Percentiles rank a stretch among this genome's conserved stretches.
These are phyloP conservation scores for Tachystola acroxantha DNA, from an alignment of 2,888 invertebrate species.

Conservation along the genomic window DNA sequence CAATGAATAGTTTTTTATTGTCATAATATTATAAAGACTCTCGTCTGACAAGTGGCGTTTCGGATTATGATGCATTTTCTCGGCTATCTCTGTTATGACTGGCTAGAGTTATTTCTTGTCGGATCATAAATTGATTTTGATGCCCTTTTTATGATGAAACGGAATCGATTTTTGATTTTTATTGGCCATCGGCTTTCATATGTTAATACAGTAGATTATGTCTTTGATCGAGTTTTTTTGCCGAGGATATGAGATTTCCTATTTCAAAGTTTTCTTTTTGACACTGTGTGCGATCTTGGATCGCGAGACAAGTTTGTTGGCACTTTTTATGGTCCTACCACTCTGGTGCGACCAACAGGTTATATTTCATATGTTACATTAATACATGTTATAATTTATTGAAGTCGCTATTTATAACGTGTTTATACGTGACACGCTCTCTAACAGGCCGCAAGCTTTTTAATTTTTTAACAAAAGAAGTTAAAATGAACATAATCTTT, in stretches of 20 bases:
- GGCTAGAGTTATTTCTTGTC: conserved; percentile 38
- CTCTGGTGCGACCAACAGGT: not conserved
- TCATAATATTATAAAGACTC: conserved; percentile 63
- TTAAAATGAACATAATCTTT: conserved; percentile 68
- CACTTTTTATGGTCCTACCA: conserved; percentile 23
- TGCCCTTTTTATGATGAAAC: conserved; percentile 56
- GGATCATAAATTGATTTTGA: conserved; percentile 70
- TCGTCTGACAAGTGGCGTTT: conserved; percentile 67
- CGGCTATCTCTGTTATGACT: conserved; percentile 40
- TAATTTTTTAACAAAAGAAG: conserved; percentile 66
- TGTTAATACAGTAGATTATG: conserved; percentile 59
- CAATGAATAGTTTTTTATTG: conserved; percentile 75
- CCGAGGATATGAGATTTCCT: conserved; percentile 20
- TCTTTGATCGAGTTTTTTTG: conserved; percentile 32
- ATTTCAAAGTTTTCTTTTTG: conserved; percentile 14
- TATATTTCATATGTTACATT: not conserved
- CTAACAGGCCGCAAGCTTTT: conserved; percentile 58
- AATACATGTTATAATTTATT: conserved; percentile 50
- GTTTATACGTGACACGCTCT: conserved; percentile 62
- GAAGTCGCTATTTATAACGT: conserved; percentile 58
- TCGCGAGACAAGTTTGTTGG: conserved; percentile 26
- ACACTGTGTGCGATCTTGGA: conserved; percentile 9
- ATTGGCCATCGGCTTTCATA: conserved; percentile 61
- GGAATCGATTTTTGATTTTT: conserved; percentile 65
- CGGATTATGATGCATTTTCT: conserved; percentile 57